Conservation (phyloP, 2,113 vertebrate species). For the Pterocles burchelli region DNA sequence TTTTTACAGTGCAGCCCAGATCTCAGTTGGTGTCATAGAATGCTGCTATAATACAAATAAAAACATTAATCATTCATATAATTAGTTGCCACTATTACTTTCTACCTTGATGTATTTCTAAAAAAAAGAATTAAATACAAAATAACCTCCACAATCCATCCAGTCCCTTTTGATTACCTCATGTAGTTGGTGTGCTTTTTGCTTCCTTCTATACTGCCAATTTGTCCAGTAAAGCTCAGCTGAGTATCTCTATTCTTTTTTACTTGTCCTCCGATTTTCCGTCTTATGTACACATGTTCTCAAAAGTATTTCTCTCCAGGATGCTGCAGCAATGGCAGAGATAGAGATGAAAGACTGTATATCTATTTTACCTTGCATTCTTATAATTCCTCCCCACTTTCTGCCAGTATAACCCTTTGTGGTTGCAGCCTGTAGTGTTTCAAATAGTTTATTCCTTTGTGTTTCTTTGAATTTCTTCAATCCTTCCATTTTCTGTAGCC, state of each 20-base stretch:
- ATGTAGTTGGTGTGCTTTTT: not conserved
- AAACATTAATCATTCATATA: constrained; percentile 51
- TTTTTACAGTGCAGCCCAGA: constrained; percentile 27
- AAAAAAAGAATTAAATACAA: not conserved
- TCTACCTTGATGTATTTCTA: constrained; percentile 19
- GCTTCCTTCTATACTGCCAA: not conserved
- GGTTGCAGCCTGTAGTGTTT: not conserved
- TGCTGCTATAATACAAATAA: constrained; percentile 36
- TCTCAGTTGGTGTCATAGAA: constrained; percentile 43
- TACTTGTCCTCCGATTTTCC: not conserved
- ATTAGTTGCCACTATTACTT: constrained; percentile 31
- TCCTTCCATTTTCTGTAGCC: not conserved
- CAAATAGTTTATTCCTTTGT: not conserved
- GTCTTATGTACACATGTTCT: not conserved
- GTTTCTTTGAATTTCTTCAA: not conserved
- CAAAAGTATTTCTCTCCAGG: not conserved
- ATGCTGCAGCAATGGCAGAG: not conserved
- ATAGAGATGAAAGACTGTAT: not conserved
- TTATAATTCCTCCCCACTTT: not conserved
- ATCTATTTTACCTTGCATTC: not conserved
- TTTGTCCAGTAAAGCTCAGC: not conserved
- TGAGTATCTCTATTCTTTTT: not conserved
- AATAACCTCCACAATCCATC: not conserved
- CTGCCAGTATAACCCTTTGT: not conserved
- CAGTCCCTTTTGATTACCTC: constrained; percentile 6